phyloP scores from a whole-genome alignment of 1,140 invertebrate species.

The Brachionus koreanus region DNA sequence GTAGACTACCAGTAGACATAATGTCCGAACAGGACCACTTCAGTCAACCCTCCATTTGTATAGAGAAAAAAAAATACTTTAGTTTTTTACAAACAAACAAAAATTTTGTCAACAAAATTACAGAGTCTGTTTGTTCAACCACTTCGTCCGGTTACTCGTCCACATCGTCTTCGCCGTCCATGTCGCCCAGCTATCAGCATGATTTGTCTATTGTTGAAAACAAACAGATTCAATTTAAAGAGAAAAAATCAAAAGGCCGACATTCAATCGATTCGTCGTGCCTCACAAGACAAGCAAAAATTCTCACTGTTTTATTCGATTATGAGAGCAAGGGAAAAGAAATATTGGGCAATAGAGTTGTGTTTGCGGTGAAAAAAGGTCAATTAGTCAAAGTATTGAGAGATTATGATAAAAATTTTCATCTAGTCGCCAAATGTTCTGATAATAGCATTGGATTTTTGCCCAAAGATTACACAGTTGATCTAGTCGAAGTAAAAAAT shows the following conservation, averaged over 20 bases:
- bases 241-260: background rate
- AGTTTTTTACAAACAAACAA: constrained; percentile 42
- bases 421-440: constrained; percentile 17
- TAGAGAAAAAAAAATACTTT: constrained; percentile 9
- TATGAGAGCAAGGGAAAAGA: constrained; percentile 1
- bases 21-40: background rate
- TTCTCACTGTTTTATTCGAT: constrained; percentile 31
- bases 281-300: background rate
- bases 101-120: background rate
- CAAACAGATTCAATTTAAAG: background rate
- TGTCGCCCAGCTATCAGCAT: background rate
- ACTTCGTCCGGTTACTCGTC: background rate
- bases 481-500: constrained; percentile 25
- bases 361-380: constrained; percentile 20
- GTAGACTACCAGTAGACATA: background rate
- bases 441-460: constrained; percentile 22
- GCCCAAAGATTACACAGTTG: constrained; percentile 32
- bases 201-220: background rate
- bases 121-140: background rate
- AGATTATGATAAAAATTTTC: constrained; percentile 31
- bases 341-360: background rate
- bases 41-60: background rate
- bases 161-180: background rate
- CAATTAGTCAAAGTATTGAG: constrained; percentile 28
- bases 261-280: background rate